Percentiles rank a stretch among this genome's conserved stretches.
phyloP scores from a whole-genome alignment of 2,113 vertebrate genomes.

The Chamaetylas fuelleborni region DNA sequence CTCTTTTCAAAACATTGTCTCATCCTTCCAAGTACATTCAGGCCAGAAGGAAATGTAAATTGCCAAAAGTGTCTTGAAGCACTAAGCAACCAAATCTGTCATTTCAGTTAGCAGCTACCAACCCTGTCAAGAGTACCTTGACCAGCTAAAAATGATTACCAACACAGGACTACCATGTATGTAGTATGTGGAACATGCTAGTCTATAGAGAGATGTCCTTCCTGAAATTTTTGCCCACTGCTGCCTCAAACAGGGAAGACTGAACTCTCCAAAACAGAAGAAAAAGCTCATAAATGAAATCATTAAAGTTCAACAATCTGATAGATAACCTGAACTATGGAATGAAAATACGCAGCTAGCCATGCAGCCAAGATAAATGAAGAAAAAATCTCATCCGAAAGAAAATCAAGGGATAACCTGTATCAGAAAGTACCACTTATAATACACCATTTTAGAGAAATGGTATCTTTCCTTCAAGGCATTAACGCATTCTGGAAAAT shows the following conservation, averaged over 20 bases:
- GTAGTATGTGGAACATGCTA: rapidly evolving
- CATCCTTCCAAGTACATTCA: conserved; percentile 18
- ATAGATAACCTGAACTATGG: background rate
- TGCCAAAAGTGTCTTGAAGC: background rate
- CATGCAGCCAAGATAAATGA: background rate
- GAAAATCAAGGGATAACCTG: background rate
- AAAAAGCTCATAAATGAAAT: background rate
- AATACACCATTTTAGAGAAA: background rate
- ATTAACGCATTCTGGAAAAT: background rate
- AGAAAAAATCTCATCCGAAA: background rate
- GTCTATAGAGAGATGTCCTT: background rate
- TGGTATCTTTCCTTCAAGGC: background rate
- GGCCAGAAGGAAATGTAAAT: conserved; percentile 5
- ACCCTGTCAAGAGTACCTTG: rapidly evolving
- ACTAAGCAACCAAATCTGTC: background rate
- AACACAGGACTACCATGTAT: background rate
- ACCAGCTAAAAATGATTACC: background rate
- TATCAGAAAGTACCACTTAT: background rate
- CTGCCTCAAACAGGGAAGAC: background rate
- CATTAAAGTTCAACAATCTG: background rate
- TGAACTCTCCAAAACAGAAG: background rate
- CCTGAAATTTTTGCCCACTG: background rate
- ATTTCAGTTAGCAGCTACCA: background rate
- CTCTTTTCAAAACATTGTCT: conserved; percentile 45
- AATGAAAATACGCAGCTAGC: background rate